Evolutionary conservation across 2,888 invertebrate genomes (phyloP).

Genomic region (Hirtodrosophila alboralis): DNA sequence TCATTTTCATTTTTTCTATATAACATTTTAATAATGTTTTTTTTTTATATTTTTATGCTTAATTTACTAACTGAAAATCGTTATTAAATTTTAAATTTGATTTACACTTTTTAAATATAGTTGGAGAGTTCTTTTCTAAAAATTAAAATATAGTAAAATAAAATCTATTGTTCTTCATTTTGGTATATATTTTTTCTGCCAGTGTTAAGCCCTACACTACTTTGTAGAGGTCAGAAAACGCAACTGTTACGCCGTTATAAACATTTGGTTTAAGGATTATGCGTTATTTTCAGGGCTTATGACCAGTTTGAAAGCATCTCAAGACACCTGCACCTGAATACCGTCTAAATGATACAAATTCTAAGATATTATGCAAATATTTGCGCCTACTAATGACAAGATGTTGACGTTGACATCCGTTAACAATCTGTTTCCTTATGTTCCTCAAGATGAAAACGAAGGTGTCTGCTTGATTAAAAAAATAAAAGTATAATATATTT

Average conservation of each 20-base stretch:
- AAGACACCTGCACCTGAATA: constrained; percentile 53
- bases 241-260: constrained; percentile 19
- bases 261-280: constrained; percentile 47
- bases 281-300: constrained; percentile 55
- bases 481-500: constrained; percentile 34
- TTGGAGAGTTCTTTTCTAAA: no score
- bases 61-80: no score
- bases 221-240: neutral
- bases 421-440: constrained; percentile 59
- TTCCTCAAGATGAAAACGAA: constrained; percentile 61
- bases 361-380: constrained; percentile 67
- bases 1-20: no score
- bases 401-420: no score
- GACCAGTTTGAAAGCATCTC: constrained; percentile 18
- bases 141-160: no score
- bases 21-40: no score
- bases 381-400: constrained; percentile 70
- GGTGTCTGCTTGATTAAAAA: constrained; percentile 56
- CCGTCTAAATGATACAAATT: constrained; percentile 32
- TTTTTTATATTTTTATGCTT: neutral
- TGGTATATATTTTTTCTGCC: no score
- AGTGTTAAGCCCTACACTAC: no score
- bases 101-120: no score
- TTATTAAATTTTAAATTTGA: no score
- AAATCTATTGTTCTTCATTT: no score